Conservation (phyloP, 1,140 invertebrate species). For the Ceratoteleas bidentatus region DNA sequence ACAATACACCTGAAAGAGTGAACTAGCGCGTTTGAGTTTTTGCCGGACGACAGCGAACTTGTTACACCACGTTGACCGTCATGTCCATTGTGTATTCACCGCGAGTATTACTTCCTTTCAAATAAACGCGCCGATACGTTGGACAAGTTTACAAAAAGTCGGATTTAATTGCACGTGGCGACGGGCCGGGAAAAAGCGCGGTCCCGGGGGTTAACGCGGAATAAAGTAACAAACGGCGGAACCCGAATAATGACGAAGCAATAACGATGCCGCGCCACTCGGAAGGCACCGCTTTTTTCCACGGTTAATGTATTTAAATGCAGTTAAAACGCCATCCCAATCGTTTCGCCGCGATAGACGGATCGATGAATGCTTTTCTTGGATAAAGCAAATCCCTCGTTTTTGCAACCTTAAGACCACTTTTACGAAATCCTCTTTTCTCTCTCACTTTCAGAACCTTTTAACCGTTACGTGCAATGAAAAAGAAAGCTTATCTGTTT, state of each 20-base stretch:
- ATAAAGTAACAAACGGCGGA: conserved; percentile 9
- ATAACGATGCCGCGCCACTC: conserved; percentile 1
- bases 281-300: conserved; percentile 11
- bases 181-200: neutral
- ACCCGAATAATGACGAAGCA: conserved; percentile 20
- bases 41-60: conserved; percentile 25
- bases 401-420: conserved; percentile 64
- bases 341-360: conserved; percentile 36
- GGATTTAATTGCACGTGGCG: conserved; percentile 35
- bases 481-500: conserved; percentile 64
- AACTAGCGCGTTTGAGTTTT: conserved; percentile 14
- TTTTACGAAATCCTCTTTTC: conserved; percentile 61
- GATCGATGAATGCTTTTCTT: conserved; percentile 63
- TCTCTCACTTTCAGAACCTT: conserved; percentile 60
- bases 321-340: conserved; percentile 48
- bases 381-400: conserved; percentile 60
- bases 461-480: conserved; percentile 61
- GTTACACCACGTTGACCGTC: conserved; percentile 31
- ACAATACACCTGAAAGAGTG: conserved; percentile 13
- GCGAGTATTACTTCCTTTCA: conserved; percentile 46
- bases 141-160: conserved; percentile 33
- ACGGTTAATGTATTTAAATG: conserved; percentile 50
- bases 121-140: conserved; percentile 36
- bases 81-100: conserved; percentile 37
- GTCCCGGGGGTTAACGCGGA: conserved; percentile 1